Conservation (phyloP, 2,797 vertebrate species). For the Enteromius mattozi region DNA sequence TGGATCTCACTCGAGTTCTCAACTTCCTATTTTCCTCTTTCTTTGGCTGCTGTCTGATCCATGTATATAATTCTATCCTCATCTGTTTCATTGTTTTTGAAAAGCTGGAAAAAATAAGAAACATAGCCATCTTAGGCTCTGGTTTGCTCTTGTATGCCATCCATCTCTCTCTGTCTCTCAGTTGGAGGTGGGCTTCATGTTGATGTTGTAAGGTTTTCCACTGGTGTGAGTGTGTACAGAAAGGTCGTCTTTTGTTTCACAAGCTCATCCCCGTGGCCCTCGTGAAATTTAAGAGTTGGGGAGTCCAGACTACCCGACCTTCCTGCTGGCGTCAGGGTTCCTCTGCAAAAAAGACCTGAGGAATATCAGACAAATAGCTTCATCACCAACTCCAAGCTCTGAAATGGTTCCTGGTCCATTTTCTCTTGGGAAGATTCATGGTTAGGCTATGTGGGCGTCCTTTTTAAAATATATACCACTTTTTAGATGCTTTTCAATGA, state of each 20-base stretch:
- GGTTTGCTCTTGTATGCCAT: background rate
- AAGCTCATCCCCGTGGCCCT: constrained; percentile 68
- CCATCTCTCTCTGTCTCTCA: constrained; percentile 40
- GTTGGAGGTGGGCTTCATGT: constrained; percentile 64
- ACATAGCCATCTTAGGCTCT: constrained; percentile 45
- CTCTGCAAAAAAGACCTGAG: constrained; percentile 51
- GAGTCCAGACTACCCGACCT: constrained; percentile 64
- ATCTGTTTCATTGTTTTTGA: constrained; percentile 40
- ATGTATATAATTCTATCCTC: constrained; percentile 34
- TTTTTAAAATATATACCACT: constrained; percentile 6
- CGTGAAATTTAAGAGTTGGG: constrained; percentile 72
- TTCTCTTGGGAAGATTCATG: constrained; percentile 19
- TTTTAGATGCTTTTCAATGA: constrained; percentile 21
- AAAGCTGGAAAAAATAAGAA: background rate
- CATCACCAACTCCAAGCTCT: background rate
- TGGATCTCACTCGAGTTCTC: constrained; percentile 31
- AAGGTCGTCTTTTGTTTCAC: constrained; percentile 71
- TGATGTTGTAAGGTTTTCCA: constrained; percentile 67
- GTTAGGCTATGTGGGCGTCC: background rate
- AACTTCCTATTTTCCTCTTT: constrained; percentile 48
- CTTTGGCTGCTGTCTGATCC: constrained; percentile 25
- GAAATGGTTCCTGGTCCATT: background rate
- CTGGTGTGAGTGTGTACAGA: constrained; percentile 61
- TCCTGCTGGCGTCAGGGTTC: constrained; percentile 68
- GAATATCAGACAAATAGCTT: constrained; percentile 27